A percentile compares a stretch with the other conserved stretches of the same genome.
Evolutionary conservation across 2,797 vertebrate species (phyloP).

Genomic region (Tenualosa thibaudeaui): DNA sequence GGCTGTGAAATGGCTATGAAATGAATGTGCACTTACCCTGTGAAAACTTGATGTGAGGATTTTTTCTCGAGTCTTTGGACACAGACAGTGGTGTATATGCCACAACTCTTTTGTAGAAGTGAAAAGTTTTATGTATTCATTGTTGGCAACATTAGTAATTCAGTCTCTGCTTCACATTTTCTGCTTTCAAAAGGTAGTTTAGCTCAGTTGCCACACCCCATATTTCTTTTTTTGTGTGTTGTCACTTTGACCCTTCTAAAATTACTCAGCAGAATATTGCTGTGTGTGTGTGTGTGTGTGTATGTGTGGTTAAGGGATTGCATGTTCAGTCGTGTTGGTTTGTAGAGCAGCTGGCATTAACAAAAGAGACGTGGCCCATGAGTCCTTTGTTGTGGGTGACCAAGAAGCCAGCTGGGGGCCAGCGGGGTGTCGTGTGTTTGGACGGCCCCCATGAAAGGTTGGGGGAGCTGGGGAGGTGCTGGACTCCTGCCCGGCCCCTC

Average conservation of each 20-base stretch:
- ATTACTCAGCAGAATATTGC: constrained; percentile 19
- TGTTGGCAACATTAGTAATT: neutral
- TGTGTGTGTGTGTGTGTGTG: neutral
- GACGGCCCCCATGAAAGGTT: constrained; percentile 47
- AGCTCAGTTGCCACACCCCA: neutral
- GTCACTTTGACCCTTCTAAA: neutral
- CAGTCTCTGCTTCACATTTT: neutral
- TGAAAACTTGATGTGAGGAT: neutral
- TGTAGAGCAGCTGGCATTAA: constrained; percentile 72
- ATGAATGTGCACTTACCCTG: neutral
- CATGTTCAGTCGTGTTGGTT: constrained; percentile 43
- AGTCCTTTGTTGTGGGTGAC: constrained; percentile 58
- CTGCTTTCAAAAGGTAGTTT: neutral
- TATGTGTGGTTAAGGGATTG: constrained; percentile 47
- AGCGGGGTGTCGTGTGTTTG: constrained; percentile 65
- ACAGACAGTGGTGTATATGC: too few relatives aligned
- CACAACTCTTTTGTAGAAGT: too few relatives aligned
- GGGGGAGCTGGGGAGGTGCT: constrained; percentile 22
- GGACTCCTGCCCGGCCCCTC: constrained; percentile 52
- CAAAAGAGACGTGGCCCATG: constrained; percentile 66
- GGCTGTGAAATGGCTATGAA: too few relatives aligned
- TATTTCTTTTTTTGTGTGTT: neutral
- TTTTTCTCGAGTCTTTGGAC: too few relatives aligned
- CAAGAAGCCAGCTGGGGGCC: constrained; percentile 70
- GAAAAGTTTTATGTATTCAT: neutral